Conservation (phyloP, 2,113 vertebrate species). For the Heliornis fulica region DNA sequence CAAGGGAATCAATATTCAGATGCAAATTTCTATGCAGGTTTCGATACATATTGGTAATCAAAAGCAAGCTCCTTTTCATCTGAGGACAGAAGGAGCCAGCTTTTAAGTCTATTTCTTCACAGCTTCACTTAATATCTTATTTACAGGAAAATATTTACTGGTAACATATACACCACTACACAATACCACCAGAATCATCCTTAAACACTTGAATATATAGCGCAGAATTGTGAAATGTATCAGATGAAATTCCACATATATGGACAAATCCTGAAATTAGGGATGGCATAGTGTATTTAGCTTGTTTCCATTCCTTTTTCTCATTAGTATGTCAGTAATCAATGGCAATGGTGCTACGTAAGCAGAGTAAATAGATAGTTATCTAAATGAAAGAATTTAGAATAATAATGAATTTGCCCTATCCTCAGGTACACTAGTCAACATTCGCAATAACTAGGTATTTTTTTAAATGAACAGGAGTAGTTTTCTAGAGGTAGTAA, state of each 20-base stretch:
- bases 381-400: conserved; percentile 30
- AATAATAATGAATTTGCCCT: conserved; percentile 7
- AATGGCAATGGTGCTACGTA: conserved; percentile 75
- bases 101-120: conserved; percentile 58
- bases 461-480: conserved; percentile 64
- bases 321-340: conserved; percentile 59
- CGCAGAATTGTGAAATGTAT: conserved; percentile 79
- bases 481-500: conserved; percentile 29
- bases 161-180: conserved; percentile 65
- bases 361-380: conserved; percentile 54
- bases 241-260: conserved; percentile 79
- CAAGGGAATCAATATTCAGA: conserved; percentile 63
- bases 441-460: conserved; percentile 50
- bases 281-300: conserved; percentile 46
- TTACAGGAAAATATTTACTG: conserved; percentile 59
- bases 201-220: conserved; percentile 88
- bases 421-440: conserved; percentile 61
- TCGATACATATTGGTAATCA: conserved; percentile 13
- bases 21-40: conserved; percentile 1
- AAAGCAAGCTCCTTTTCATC: conserved; percentile 53
- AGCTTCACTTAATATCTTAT: conserved; percentile 61
- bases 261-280: conserved; percentile 52
- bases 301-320: conserved; percentile 64
- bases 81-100: conserved; percentile 38
- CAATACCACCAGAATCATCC: conserved; percentile 74